A percentile compares a stretch with the other conserved stretches of the same genome.
Evolutionary conservation across 1,140 invertebrate genomes (phyloP).

Genomic region (Bombus breviceps): DNA sequence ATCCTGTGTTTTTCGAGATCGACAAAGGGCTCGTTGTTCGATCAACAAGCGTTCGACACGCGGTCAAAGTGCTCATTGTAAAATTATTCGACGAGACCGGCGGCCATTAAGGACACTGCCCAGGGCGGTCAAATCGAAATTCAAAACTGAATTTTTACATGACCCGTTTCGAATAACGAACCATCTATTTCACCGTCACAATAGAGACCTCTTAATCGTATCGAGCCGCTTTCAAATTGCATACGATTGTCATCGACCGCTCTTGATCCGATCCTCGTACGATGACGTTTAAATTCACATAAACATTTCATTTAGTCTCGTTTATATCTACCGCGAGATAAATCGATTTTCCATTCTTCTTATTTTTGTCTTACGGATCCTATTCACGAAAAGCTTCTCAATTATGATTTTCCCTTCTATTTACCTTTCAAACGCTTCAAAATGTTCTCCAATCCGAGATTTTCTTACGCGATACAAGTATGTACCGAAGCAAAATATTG

Average conservation of each 20-base stretch:
- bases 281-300: background rate
- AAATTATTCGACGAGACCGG: conserved; percentile 23
- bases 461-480: background rate
- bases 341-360: too few species aligned
- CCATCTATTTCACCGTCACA: background rate
- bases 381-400: too few species aligned
- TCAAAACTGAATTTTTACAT: conserved; percentile 11
- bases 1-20: background rate
- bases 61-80: conserved; percentile 17
- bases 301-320: background rate
- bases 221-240: background rate
- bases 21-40: conserved; percentile 24
- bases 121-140: background rate
- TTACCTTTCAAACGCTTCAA: too few species aligned
- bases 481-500: background rate
- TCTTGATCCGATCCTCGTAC: too few species aligned
- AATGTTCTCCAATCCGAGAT: too few species aligned
- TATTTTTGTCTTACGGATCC: too few species aligned
- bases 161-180: background rate
- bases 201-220: background rate
- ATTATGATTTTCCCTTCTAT: too few species aligned
- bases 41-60: conserved; percentile 6
- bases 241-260: background rate
- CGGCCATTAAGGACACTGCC: background rate
- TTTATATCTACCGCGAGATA: too few species aligned